Evolutionary conservation across 2,797 vertebrate genomes (phyloP).

Genomic region (Danionella dracula): DNA sequence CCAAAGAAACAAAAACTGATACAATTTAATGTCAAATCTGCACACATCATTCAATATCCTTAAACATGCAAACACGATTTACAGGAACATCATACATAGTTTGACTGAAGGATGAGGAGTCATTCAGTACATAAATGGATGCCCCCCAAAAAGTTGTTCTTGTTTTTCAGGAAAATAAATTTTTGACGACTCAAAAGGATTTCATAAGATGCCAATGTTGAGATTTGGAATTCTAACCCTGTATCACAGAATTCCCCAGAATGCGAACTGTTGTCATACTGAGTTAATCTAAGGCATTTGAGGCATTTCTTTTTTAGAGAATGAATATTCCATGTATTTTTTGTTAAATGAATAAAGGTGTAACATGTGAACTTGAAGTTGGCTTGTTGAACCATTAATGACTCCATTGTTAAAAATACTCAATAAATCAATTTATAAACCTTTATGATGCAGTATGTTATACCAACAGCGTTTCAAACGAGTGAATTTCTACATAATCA

Average conservation of each 20-base stretch:
- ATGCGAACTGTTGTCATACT: not conserved
- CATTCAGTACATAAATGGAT: not conserved
- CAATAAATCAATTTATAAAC: not conserved
- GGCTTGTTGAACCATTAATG: conserved; percentile 23
- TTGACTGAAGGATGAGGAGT: conserved; percentile 7
- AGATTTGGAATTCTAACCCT: conserved; percentile 25
- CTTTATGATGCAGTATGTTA: not conserved
- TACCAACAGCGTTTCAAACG: conserved; percentile 48
- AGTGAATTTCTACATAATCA: conserved; percentile 65
- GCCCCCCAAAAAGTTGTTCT: not conserved
- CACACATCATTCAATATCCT: conserved; percentile 61
- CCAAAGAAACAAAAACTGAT: conserved; percentile 63
- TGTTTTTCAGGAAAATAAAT: not conserved
- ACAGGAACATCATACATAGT: conserved; percentile 40
- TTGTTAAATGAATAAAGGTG: conserved; percentile 7
- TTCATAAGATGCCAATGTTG: conserved; percentile 33
- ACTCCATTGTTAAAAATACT: not conserved
- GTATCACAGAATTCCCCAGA: conserved; percentile 5
- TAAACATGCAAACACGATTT: conserved; percentile 65
- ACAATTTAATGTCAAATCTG: conserved; percentile 67
- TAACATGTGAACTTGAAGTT: conserved; percentile 3
- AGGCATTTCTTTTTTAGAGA: not conserved
- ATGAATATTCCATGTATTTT: not conserved
- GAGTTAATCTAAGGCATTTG: conserved; percentile 9
- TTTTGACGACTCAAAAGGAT: conserved; percentile 5